Percentiles rank a stretch among this genome's conserved stretches.
Evolutionary conservation across 2,888 invertebrate genomes (phyloP).

Genomic region (Ashinkailepas kermadecensis): DNA sequence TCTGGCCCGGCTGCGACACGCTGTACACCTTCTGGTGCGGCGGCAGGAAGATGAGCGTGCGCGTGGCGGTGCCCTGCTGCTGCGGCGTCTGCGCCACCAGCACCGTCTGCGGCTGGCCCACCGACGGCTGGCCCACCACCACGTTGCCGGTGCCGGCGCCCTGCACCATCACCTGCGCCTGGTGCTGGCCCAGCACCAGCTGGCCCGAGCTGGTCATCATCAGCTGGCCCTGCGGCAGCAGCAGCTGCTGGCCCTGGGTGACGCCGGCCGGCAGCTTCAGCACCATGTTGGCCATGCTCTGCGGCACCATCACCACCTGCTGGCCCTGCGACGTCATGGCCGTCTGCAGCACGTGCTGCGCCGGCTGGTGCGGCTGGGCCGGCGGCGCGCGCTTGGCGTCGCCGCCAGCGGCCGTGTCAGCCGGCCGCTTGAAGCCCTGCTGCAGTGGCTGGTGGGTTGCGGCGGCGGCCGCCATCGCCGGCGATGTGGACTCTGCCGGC

Average conservation of each 20-base stretch:
- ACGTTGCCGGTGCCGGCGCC: conserved; percentile 28
- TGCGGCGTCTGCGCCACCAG: conserved; percentile 59
- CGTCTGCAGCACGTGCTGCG: not conserved
- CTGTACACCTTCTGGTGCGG: conserved; percentile 43
- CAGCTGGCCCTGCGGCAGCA: conserved; percentile 20
- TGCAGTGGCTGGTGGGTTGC: not conserved
- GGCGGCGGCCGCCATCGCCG: not conserved
- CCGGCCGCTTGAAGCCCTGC: conserved; percentile 22
- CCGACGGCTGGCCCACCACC: conserved; percentile 38
- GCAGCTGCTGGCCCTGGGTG: conserved; percentile 26
- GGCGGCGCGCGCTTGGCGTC: conserved; percentile 25
- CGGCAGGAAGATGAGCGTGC: conserved; percentile 63
- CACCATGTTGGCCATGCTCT: conserved; percentile 25
- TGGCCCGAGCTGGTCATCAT: conserved; percentile 23
- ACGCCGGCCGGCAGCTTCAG: conserved; percentile 16
- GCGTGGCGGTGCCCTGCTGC: conserved; percentile 54
- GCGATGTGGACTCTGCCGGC: not conserved
- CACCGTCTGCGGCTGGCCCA: conserved; percentile 56
- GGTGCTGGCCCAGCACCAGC: conserved; percentile 30
- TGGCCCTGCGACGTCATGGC: not conserved
- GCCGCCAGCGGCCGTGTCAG: conserved; percentile 18
- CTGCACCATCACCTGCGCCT: conserved; percentile 32
- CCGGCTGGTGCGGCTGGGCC: not conserved
- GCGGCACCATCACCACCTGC: conserved; percentile 25
- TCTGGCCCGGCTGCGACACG: conserved; percentile 19